Evolutionary conservation across 2,113 vertebrate species (phyloP).

Genomic region (Gallinago paraguaiae): DNA sequence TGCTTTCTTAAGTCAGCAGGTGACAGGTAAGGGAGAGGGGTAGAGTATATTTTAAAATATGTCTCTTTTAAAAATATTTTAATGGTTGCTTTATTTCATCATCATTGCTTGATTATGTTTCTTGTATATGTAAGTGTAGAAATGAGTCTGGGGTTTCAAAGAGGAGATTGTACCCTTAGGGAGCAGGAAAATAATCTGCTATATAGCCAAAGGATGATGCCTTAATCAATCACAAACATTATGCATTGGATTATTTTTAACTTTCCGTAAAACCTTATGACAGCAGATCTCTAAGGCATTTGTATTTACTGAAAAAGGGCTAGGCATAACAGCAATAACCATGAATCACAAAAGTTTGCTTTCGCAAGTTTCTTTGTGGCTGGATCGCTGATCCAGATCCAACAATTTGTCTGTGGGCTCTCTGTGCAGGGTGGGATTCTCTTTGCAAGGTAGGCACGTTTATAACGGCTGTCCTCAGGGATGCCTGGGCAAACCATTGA

Average conservation of each 20-base stretch:
- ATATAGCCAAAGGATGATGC: background rate
- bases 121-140: background rate
- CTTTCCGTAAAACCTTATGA: background rate
- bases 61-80: background rate
- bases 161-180: background rate
- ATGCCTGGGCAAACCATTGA: background rate
- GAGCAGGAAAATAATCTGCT: background rate
- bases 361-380: background rate
- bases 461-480: background rate
- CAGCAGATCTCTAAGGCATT: background rate
- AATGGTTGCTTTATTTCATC: background rate
- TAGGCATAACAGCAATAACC: background rate
- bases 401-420: background rate
- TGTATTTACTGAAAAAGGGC: background rate
- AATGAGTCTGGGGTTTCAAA: background rate
- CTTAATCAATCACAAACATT: background rate
- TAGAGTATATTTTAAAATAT: background rate
- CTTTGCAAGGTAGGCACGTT: background rate
- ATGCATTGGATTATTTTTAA: background rate
- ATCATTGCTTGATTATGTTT: background rate
- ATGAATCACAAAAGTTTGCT: background rate
- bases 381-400: background rate
- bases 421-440: background rate
- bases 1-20: background rate
- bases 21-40: background rate